Base-by-base conservation (phyloP, 2,888 invertebrate species). In the Mycalesis mineus region DNA sequence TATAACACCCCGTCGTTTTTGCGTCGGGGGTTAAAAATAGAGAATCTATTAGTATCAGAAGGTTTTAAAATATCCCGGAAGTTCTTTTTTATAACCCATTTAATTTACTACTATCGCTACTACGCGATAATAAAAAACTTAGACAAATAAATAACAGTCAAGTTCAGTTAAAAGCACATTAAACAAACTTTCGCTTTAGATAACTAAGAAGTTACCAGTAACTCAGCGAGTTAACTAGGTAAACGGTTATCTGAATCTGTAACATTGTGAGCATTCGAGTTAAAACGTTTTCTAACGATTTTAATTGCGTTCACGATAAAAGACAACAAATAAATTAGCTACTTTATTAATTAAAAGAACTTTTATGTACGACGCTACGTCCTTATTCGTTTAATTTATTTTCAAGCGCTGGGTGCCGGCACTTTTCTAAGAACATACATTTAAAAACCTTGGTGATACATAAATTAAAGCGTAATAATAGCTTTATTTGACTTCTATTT, bases 121-220 rank as follows among this genome's bases (percentile, higher is more conserved):
- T 22, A 2, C 22, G 5, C 2, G 22, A 22, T 5, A 22, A 5
- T 22, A 22, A 22, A 22, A 22, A 22, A 22, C 22, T 22, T 22
- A 22, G 8, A 22, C 13, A 33, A 47, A 47, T 17, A 47, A 47
- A 47, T 47, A 5, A 17, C 15, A 33, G 47, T 47, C 31, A 15
- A 33, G 15, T 31, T 47, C 33, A 33, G 31, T 17, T 33, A 14
- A 47, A 33, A 47, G 33, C 5, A n/a, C 47, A 47, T 47, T 33
- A 47, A 47, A 47, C 33, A 33, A 47, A 47, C 44, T 45, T 45
- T 45, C 33, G 33, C 33, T 33, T 47, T 3, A 47, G 47, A 47
- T 47, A 47, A 33, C 47, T 14, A 13, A 6, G 8, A 17, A 17
- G 6, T 6, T 7, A 13, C 47, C 28, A 7, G 1, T 0, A 7